phyloP scores from a whole-genome alignment of 2,888 invertebrate species.

The Cephus rjabovi region DNA sequence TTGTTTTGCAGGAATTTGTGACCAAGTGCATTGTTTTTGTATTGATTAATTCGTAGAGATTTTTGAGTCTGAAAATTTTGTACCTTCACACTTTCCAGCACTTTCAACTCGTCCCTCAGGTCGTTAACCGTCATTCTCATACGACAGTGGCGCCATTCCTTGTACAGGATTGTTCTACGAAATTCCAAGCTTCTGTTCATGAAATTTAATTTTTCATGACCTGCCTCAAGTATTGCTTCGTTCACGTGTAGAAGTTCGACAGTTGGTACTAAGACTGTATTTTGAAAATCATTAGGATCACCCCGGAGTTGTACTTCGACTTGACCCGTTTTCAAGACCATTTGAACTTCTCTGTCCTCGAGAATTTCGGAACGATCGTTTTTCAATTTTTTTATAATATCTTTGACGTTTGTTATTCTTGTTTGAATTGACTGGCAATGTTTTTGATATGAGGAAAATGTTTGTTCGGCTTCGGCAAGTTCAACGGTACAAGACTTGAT shows the following conservation, averaged over 20 bases:
- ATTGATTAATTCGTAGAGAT: too few species aligned
- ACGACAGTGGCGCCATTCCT: constrained; percentile 58
- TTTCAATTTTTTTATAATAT: constrained; percentile 27
- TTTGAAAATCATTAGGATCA: constrained; percentile 31
- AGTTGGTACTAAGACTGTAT: constrained; percentile 40
- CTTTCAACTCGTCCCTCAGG: constrained; percentile 43
- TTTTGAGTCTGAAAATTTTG: not conserved
- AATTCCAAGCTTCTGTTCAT: constrained; percentile 49
- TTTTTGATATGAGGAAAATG: constrained; percentile 54
- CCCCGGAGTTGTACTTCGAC: constrained; percentile 39
- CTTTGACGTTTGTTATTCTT: constrained; percentile 28
- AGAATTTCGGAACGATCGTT: constrained; percentile 18
- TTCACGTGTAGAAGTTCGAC: constrained; percentile 37
- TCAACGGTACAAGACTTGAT: constrained; percentile 67
- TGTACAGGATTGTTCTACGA: constrained; percentile 43
- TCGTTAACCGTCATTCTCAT: constrained; percentile 49
- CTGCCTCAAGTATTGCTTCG: constrained; percentile 44
- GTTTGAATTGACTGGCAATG: constrained; percentile 29
- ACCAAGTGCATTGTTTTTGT: not conserved
- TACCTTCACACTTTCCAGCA: constrained; percentile 53
- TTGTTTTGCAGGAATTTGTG: not conserved
- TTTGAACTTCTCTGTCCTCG: constrained; percentile 38
- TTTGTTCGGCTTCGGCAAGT: constrained; percentile 69
- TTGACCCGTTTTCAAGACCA: constrained; percentile 49
- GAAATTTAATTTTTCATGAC: constrained; percentile 50